Conservation (phyloP, 1,140 invertebrate species). For the Neomicropteryx cornuta region DNA sequence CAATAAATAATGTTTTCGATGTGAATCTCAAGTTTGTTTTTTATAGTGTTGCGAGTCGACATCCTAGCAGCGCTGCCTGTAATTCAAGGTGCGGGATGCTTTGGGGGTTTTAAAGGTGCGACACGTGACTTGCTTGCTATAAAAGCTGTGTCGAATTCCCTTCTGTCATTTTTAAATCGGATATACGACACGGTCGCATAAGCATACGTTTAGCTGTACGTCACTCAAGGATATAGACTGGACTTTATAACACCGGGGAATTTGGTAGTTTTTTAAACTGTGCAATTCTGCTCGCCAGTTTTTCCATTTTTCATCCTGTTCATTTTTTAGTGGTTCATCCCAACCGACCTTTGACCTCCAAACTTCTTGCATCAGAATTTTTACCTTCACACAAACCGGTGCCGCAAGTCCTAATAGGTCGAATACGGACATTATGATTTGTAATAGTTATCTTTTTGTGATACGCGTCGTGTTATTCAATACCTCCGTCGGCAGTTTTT, state of each 20-base stretch:
- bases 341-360: conserved; percentile 21
- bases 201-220: conserved; percentile 16
- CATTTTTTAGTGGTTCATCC: conserved; percentile 17
- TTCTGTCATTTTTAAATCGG: neutral
- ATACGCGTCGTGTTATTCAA: no score
- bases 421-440: conserved; percentile 15
- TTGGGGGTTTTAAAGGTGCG: conserved; percentile 16
- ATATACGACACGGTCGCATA: conserved; percentile 13
- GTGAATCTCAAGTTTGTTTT: conserved; percentile 8
- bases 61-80: conserved; percentile 22
- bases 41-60: conserved; percentile 13
- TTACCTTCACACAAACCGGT: conserved; percentile 16
- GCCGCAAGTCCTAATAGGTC: conserved; percentile 23
- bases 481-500: neutral
- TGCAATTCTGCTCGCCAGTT: conserved; percentile 5
- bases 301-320: conserved; percentile 4
- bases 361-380: conserved; percentile 23
- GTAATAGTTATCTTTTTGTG: conserved; percentile 12
- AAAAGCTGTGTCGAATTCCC: neutral
- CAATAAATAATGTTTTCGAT: conserved; percentile 12
- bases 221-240: neutral
- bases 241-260: conserved; percentile 5
- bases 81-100: conserved; percentile 20
- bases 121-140: conserved; percentile 19
- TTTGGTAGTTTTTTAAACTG: neutral